Percentiles rank a stretch among this genome's conserved stretches.
phyloP scores from a whole-genome alignment of 1,140 invertebrate genomes.

The Maconellicoccus hirsutus region DNA sequence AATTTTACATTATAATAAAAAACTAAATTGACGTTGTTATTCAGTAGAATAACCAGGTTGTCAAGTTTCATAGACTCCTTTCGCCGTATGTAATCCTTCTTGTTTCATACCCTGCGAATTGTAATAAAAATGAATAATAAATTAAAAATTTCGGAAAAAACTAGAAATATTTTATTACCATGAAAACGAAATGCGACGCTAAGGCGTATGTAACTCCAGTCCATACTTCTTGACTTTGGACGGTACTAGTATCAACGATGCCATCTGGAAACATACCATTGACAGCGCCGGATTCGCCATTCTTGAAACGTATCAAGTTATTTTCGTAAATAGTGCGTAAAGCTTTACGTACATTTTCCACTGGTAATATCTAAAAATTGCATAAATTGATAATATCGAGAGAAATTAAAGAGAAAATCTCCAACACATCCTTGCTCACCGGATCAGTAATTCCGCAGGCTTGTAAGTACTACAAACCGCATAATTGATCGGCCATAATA shows the following conservation, averaged over 20 bases:
- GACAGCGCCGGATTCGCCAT: constrained; percentile 73
- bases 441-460: constrained; percentile 50
- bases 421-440: too few species aligned
- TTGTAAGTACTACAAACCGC: constrained; percentile 76
- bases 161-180: too few species aligned
- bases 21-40: too few species aligned
- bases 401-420: too few species aligned
- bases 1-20: too few species aligned
- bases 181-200: constrained; percentile 72
- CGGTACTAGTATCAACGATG: constrained; percentile 53
- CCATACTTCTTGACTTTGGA: constrained; percentile 90
- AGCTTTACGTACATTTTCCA: constrained; percentile 56
- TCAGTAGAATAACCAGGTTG: too few species aligned
- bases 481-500: constrained; percentile 86
- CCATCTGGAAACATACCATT: constrained; percentile 74
- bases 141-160: too few species aligned
- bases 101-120: too few species aligned
- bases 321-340: constrained; percentile 65
- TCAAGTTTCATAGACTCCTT: too few species aligned
- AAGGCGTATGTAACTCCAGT: constrained; percentile 75
- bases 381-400: too few species aligned
- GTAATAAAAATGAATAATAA: too few species aligned
- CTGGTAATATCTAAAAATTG: constrained; percentile 52
- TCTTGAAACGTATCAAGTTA: constrained; percentile 68
- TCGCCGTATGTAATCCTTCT: too few species aligned